phyloP scores from a whole-genome alignment of 2,888 invertebrate species.

The Gastrophysa polygoni region DNA sequence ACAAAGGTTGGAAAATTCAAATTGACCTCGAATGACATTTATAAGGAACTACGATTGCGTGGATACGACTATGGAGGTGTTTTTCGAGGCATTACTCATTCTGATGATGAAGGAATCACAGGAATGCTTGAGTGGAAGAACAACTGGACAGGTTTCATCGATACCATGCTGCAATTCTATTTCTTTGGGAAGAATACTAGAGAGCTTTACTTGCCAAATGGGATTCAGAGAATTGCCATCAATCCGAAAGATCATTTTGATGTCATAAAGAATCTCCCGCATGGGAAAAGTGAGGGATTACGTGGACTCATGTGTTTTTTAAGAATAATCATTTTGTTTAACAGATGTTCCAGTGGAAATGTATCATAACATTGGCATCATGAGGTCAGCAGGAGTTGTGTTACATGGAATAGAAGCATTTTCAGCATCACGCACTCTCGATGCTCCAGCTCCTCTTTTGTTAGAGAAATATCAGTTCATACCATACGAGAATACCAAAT shows the following conservation, averaged over 20 bases:
- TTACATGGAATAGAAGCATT: conserved; percentile 89
- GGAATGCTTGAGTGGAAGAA: conserved; percentile 85
- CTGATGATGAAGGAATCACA: conserved; percentile 72
- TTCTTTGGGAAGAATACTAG: conserved; percentile 78
- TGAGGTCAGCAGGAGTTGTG: conserved; percentile 84
- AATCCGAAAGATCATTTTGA: conserved; percentile 75
- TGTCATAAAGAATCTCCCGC: conserved; percentile 48
- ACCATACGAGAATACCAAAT: conserved; percentile 69
- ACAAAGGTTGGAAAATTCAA: too few relatives aligned
- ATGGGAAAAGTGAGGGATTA: conserved; percentile 44
- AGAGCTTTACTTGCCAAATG: conserved; percentile 87
- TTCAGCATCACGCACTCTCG: conserved; percentile 81
- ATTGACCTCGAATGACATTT: conserved; percentile 72
- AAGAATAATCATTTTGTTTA: conserved; percentile 33
- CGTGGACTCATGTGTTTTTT: too few relatives aligned
- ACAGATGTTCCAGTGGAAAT: conserved; percentile 67
- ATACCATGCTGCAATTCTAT: conserved; percentile 93
- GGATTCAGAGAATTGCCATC: conserved; percentile 80
- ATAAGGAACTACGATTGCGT: conserved; percentile 84
- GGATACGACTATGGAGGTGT: conserved; percentile 86
- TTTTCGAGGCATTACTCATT: conserved; percentile 79
- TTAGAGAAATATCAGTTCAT: conserved; percentile 84
- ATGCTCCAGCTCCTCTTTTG: conserved; percentile 77
- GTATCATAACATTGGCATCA: conserved; percentile 73
- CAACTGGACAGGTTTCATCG: conserved; percentile 95